Evolutionary conservation across 2,113 vertebrate genomes (phyloP).

Genomic region (Epinephelus fuscoguttatus): DNA sequence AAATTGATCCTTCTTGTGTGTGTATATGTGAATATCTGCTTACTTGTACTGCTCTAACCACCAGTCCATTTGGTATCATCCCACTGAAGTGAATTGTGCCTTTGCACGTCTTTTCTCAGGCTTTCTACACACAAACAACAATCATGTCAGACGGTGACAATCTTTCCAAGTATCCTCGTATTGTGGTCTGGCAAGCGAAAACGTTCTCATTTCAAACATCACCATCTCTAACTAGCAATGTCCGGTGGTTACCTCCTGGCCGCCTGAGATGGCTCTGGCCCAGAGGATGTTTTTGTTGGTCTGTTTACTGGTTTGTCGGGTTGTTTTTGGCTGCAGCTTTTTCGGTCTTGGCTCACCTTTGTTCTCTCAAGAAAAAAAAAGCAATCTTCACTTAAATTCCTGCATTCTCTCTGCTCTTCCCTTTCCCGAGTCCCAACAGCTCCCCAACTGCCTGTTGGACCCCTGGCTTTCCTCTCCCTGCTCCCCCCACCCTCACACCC

Average conservation of each 20-base stretch:
- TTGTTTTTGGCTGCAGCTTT: slow-evolving; percentile 58
- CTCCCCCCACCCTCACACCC: slow-evolving; percentile 26
- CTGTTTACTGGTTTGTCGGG: slow-evolving; percentile 59
- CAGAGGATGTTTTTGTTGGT: slow-evolving; percentile 69
- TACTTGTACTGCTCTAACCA: slow-evolving; percentile 1
- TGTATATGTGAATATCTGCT: not conserved
- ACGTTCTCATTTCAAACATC: slow-evolving; percentile 61
- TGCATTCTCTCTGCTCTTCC: slow-evolving; percentile 41
- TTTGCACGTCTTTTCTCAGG: slow-evolving; percentile 30
- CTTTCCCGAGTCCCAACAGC: slow-evolving; percentile 55
- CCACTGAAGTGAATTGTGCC: slow-evolving; percentile 12
- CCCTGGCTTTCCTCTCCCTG: slow-evolving; percentile 55
- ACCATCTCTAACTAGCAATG: slow-evolving; percentile 61
- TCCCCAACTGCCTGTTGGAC: slow-evolving; percentile 73
- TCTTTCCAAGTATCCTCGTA: slow-evolving; percentile 51
- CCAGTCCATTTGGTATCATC: slow-evolving; percentile 21
- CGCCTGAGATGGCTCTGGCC: slow-evolving; percentile 50
- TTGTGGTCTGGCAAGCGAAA: slow-evolving; percentile 63
- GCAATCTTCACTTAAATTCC: slow-evolving; percentile 38
- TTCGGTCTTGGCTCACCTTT: slow-evolving; percentile 52
- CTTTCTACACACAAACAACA: slow-evolving; percentile 56
- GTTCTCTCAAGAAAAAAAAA: slow-evolving; percentile 16
- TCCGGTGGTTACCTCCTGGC: slow-evolving; percentile 68
- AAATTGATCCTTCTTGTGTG: not conserved
- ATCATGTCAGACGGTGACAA: slow-evolving; percentile 56